phyloP scores from a whole-genome alignment of 2,113 vertebrate genomes.

The Chrysemys picta region DNA sequence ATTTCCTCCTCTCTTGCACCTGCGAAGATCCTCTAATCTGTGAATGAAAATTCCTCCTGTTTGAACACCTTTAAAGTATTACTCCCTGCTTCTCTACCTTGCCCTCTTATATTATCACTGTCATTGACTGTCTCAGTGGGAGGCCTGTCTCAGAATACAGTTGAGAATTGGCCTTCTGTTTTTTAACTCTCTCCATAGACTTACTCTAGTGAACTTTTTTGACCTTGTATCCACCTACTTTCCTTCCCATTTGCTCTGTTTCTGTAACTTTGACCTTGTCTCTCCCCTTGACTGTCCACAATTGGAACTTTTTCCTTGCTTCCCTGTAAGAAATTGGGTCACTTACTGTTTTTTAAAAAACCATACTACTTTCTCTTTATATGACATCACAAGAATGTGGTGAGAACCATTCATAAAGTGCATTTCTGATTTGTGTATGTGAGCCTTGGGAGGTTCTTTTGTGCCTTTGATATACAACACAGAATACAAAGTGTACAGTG shows the following conservation, averaged over 20 bases:
- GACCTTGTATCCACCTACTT: not conserved
- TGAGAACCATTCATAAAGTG: too few relatives aligned
- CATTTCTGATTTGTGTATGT: not conserved
- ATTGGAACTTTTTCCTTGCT: not conserved
- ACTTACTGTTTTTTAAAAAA: too few relatives aligned
- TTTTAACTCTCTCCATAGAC: not conserved
- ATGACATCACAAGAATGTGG: too few relatives aligned
- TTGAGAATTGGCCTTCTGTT: not conserved
- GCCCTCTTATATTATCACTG: not conserved
- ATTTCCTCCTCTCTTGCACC: not conserved
- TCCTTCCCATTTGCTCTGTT: not conserved
- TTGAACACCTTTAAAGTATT: not conserved
- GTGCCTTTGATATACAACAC: not conserved
- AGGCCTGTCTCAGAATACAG: not conserved
- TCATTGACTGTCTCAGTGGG: not conserved
- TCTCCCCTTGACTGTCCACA: not conserved
- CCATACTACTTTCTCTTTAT: not conserved
- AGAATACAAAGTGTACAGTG: too few relatives aligned
- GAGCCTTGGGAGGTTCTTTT: not conserved
- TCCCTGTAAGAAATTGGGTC: not conserved
- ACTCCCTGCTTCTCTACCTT: not conserved
- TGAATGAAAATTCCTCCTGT: not conserved
- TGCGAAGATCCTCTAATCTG: not conserved
- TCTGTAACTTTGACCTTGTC: not conserved
- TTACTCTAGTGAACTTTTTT: not conserved